Percentiles rank a stretch among this genome's conserved stretches.
phyloP scores from a whole-genome alignment of 2,888 invertebrate genomes.

The Caenorhabditis virilis region DNA sequence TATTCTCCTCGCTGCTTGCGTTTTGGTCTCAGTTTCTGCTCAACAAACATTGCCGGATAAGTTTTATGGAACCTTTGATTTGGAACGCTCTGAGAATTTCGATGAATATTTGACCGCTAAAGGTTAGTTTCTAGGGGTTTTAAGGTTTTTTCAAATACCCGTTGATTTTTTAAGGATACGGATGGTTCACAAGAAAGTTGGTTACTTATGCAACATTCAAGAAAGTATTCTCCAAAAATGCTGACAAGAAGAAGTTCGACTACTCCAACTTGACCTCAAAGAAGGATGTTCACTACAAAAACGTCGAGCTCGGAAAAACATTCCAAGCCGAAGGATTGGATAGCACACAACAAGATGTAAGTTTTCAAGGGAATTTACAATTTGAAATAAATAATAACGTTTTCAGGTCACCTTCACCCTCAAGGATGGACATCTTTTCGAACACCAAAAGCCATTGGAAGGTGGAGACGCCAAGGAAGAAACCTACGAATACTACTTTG shows the following conservation, averaged over 20 bases:
- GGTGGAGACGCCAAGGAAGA: constrained; percentile 60
- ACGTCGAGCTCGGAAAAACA: constrained; percentile 54
- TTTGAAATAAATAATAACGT: constrained; percentile 3
- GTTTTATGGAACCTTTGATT: constrained; percentile 55
- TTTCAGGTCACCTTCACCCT: constrained; percentile 56
- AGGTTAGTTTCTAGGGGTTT: constrained; percentile 22
- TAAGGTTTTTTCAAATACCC: neutral
- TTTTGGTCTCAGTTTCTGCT: constrained; percentile 18
- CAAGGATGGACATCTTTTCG: constrained; percentile 46
- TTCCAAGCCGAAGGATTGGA: constrained; percentile 65
- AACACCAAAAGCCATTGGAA: constrained; percentile 55
- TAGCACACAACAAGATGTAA: constrained; percentile 60
- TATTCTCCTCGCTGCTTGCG: constrained; percentile 30
- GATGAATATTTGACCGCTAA: constrained; percentile 59
- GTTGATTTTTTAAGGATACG: constrained; percentile 40
- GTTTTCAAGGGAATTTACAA: neutral
- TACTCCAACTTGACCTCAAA: constrained; percentile 61
- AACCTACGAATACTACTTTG: constrained; percentile 62
- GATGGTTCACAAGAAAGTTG: constrained; percentile 60
- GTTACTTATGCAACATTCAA: constrained; percentile 58
- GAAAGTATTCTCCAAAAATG: constrained; percentile 51
- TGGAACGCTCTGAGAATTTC: constrained; percentile 60
- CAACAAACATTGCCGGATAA: constrained; percentile 45
- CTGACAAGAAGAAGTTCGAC: constrained; percentile 35
- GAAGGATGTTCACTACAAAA: constrained; percentile 63